These are phyloP conservation scores for Parambassis ranga DNA, from an alignment of 2,797 vertebrate genomes.

Conservation along the genomic window DNA sequence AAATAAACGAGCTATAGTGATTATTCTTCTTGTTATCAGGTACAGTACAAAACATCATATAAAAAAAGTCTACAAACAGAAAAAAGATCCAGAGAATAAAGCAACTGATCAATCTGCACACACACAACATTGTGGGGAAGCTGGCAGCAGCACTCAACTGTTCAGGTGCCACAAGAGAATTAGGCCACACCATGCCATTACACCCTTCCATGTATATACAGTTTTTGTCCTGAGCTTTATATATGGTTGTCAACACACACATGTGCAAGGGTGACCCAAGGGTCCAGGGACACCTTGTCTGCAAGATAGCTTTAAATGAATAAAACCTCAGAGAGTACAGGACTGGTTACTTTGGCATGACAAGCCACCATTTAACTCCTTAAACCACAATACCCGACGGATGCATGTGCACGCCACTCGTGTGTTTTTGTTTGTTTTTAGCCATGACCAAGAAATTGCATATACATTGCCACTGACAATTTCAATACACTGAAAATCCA, in stretches of 20 bases:
- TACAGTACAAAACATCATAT: constrained; percentile 69
- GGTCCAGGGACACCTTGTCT: constrained; percentile 1
- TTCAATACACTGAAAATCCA: background rate
- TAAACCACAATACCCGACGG: constrained; percentile 21
- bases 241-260: constrained; percentile 17
- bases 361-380: constrained; percentile 16
- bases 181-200: constrained; percentile 15
- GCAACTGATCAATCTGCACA: constrained; percentile 18
- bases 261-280: constrained; percentile 12
- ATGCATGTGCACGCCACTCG: background rate
- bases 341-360: constrained; percentile 50
- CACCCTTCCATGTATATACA: background rate
- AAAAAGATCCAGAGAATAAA: constrained; percentile 52
- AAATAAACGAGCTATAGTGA: constrained; percentile 78
- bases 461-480: constrained; percentile 5
- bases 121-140: constrained; percentile 28
- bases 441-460: constrained; percentile 4
- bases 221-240: constrained; percentile 53
- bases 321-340: constrained; percentile 19
- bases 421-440: background rate
- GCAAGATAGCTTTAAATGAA: constrained; percentile 11
- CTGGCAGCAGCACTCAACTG: background rate
- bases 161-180: constrained; percentile 18
- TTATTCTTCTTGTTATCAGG: constrained; percentile 48
- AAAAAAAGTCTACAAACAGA: constrained; percentile 36